Conservation (phyloP, 2,113 vertebrate species). For the Tetrax tetrax region DNA sequence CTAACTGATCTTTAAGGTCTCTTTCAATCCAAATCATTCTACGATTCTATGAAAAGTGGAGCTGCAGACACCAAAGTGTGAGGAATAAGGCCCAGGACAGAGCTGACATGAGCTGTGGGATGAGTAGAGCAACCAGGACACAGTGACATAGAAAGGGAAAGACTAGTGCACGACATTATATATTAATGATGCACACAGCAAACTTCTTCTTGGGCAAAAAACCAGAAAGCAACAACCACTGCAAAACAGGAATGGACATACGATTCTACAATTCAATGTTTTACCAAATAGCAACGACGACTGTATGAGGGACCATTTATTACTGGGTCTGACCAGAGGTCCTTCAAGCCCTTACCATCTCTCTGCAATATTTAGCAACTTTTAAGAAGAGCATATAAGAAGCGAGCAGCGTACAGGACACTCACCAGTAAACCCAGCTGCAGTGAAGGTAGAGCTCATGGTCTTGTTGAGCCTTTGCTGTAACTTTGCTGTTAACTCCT, state of each 20-base stretch:
- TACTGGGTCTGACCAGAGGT: neutral
- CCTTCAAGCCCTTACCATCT: neutral
- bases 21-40: too few species aligned
- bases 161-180: neutral
- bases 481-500: neutral
- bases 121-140: neutral
- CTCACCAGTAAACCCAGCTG: neutral
- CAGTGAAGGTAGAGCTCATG: neutral
- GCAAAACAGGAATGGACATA: neutral
- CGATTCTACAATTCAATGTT: neutral
- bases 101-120: neutral
- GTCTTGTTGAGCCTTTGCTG: neutral
- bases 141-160: neutral
- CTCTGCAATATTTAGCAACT: neutral
- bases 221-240: neutral
- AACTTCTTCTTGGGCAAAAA: neutral
- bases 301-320: neutral
- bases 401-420: neutral
- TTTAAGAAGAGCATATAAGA: neutral
- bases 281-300: neutral
- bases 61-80: neutral
- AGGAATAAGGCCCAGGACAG: neutral
- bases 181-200: neutral
- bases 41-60: neutral
- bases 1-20: too few species aligned